These are phyloP conservation scores for Dyspetes luteomarginatus DNA, from an alignment of 2,888 invertebrate species.

Conservation along the genomic window DNA sequence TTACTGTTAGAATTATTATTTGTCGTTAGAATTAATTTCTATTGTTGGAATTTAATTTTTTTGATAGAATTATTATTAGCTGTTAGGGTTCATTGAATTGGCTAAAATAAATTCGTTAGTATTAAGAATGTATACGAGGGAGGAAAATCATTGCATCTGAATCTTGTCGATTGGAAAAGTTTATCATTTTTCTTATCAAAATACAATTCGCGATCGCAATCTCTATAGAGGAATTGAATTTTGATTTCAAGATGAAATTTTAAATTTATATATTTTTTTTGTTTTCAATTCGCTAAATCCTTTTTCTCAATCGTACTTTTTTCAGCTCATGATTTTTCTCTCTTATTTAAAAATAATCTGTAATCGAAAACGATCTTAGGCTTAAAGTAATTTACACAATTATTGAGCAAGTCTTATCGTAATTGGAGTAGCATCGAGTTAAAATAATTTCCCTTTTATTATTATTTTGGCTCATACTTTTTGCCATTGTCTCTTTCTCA, in stretches of 20 bases:
- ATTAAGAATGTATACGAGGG: constrained; percentile 1
- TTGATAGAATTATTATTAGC: neutral
- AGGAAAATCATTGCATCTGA: constrained; percentile 19
- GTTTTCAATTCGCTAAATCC: too few species aligned
- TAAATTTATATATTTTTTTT: too few species aligned
- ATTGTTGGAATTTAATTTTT: neutral
- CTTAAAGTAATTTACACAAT: too few species aligned
- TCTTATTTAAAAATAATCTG: neutral
- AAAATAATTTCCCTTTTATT: too few species aligned
- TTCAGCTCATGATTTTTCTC: neutral
- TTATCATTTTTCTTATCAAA: neutral
- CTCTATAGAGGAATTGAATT: constrained; percentile 60
- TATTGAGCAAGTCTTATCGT: too few species aligned
- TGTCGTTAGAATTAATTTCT: too few species aligned
- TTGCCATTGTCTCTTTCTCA: too few species aligned
- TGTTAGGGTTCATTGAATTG: neutral
- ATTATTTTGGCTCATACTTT: too few species aligned
- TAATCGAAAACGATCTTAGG: neutral
- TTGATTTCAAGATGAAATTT: neutral
- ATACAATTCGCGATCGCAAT: constrained; percentile 54
- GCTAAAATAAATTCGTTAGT: neutral
- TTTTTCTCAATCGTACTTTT: too few species aligned
- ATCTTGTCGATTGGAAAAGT: neutral
- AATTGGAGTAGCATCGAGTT: too few species aligned
- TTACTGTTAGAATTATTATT: too few species aligned